These are phyloP conservation scores for Anas georgica DNA, from an alignment of 2,797 vertebrate genomes.

Conservation along the genomic window DNA sequence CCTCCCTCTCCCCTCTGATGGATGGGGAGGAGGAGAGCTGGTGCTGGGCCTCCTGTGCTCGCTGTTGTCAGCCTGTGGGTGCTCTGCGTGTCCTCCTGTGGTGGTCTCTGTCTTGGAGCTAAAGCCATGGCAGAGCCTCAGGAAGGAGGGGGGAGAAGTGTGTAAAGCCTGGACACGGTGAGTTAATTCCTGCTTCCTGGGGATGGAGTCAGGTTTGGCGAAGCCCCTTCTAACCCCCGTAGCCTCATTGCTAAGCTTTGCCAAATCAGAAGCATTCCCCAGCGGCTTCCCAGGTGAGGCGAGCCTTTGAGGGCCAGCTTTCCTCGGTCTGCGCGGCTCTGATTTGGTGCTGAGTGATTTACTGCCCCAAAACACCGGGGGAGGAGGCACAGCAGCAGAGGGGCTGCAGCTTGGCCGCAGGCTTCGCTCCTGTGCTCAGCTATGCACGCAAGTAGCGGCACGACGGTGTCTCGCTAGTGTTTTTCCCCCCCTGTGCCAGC, in stretches of 20 bases:
- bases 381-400: not conserved
- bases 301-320: not conserved
- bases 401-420: not conserved
- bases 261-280: not conserved
- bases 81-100: not conserved
- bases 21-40: slow-evolving; percentile 42
- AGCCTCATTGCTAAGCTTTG: rapidly evolving
- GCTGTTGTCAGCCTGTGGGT: not conserved
- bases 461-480: not conserved
- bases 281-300: not conserved
- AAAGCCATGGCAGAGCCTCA: not conserved
- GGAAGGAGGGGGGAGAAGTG: not conserved
- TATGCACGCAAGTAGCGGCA: rapidly evolving
- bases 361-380: not conserved
- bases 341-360: not conserved
- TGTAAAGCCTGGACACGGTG: not conserved
- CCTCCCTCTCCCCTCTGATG: not conserved
- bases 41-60: not conserved
- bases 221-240: not conserved
- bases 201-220: rapidly evolving
- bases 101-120: slow-evolving; percentile 32
- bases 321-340: not conserved
- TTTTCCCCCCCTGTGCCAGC: not conserved
- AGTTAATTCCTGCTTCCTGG: not conserved
- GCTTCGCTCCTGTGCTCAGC: rapidly evolving